Percentiles rank a stretch among this genome's conserved stretches.
Conservation (phyloP, 2,797 vertebrate species). For the Hirundo rustica region DNA sequence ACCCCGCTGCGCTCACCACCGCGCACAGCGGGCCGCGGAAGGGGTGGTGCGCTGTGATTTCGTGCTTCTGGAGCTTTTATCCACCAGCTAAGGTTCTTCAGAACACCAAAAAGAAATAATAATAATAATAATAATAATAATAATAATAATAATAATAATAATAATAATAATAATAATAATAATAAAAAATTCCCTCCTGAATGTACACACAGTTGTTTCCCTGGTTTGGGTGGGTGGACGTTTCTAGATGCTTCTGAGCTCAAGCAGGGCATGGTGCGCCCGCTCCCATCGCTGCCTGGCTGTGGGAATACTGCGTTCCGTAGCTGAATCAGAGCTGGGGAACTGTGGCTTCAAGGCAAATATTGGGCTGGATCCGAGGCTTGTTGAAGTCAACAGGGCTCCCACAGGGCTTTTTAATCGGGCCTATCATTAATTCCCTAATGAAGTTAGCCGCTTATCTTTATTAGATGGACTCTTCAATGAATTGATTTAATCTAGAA, state of each 20-base stretch:
- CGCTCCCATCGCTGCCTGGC: not conserved
- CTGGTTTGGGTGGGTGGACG: not conserved
- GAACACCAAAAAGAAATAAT: not conserved
- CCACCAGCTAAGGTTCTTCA: not conserved
- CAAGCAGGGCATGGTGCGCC: not conserved
- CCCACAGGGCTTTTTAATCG: slow-evolving; percentile 25
- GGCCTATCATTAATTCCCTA: slow-evolving; percentile 24
- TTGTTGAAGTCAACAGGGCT: not conserved
- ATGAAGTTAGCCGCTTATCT: slow-evolving; percentile 37
- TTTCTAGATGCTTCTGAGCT: not conserved
- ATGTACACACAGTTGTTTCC: not conserved
- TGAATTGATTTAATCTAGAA: slow-evolving; percentile 30
- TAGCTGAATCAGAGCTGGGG: not conserved
- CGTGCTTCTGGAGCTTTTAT: not conserved
- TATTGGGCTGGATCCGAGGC: not conserved
- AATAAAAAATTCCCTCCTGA: not conserved
- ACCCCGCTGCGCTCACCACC: not conserved
- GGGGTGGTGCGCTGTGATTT: not conserved
- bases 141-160: too few species aligned
- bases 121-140: too few species aligned
- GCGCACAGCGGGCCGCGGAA: accelerated
- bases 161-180: too few species aligned
- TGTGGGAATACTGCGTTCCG: not conserved
- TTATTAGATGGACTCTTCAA: slow-evolving; percentile 27
- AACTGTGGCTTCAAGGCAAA: not conserved